A percentile compares a stretch with the other conserved stretches of the same genome.
Evolutionary conservation across 2,797 vertebrate species (phyloP).

Genomic region (Rhinoraja longicauda): DNA sequence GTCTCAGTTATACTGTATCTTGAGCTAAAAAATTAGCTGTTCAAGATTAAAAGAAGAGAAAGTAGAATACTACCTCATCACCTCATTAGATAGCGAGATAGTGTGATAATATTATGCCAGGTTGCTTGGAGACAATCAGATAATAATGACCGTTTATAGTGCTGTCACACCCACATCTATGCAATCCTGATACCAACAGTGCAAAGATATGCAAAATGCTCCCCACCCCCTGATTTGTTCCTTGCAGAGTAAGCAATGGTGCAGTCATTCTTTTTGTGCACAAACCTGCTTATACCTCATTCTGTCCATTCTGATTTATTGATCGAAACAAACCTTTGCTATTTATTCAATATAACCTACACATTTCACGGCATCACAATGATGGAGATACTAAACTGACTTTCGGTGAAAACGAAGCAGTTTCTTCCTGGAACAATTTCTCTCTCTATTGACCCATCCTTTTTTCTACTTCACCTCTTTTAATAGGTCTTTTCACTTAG

Average conservation of each 20-base stretch:
- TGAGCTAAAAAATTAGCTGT: background rate
- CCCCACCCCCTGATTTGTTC: background rate
- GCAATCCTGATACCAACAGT: conserved; percentile 1
- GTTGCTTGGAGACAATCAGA: conserved; percentile 32
- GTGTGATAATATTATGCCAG: conserved; percentile 20
- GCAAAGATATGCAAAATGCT: background rate
- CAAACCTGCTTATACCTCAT: background rate
- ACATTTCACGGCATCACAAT: background rate
- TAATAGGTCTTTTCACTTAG: background rate
- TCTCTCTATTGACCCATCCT: background rate
- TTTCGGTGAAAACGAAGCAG: background rate
- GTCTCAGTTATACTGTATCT: conserved; percentile 20
- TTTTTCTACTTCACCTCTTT: background rate
- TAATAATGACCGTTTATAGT: conserved; percentile 16
- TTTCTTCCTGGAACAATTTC: background rate
- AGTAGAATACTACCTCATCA: background rate
- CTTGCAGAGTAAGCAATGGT: background rate
- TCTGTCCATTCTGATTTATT: background rate
- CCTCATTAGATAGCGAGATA: background rate
- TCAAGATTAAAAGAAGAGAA: background rate
- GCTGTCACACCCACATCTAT: background rate
- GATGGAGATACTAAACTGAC: background rate
- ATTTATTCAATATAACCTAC: background rate
- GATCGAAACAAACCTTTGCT: background rate
- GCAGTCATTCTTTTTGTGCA: background rate